Evolutionary conservation across 2,797 vertebrate species (phyloP).

Genomic region (Amphiprion clarkii): DNA sequence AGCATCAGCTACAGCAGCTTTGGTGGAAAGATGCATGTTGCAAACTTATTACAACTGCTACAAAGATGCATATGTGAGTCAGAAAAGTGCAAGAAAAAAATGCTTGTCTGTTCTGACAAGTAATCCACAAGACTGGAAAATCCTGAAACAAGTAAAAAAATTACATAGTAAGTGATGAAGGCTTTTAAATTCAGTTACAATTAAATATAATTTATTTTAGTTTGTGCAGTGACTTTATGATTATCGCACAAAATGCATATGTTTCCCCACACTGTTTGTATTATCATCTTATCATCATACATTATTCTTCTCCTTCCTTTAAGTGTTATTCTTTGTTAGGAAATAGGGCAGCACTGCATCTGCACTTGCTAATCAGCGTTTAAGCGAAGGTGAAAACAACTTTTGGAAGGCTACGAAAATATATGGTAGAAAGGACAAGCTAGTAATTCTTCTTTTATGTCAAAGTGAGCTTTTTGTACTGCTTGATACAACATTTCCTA

Average conservation of each 20-base stretch:
- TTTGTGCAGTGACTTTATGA: too few species aligned
- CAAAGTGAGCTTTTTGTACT: not conserved
- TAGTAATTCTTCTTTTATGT: not conserved
- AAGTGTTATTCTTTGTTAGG: not conserved
- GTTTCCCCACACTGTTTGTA: too few species aligned
- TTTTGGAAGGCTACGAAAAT: not conserved
- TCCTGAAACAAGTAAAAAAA: not conserved
- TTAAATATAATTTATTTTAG: too few species aligned
- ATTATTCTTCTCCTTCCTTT: not conserved
- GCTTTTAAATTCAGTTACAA: not conserved
- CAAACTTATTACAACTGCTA: not conserved
- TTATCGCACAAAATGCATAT: too few species aligned
- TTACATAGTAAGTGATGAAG: too few species aligned
- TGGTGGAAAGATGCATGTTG: not conserved
- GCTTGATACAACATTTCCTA: not conserved
- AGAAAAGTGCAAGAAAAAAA: slow-evolving; percentile 3
- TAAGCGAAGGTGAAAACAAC: not conserved
- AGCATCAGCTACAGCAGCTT: not conserved
- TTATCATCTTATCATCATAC: too few species aligned
- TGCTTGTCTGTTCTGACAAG: not conserved
- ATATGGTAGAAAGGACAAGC: not conserved
- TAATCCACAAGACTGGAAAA: not conserved
- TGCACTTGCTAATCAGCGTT: not conserved
- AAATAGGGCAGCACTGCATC: not conserved
- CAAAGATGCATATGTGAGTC: not conserved